Evolutionary conservation across 2,888 invertebrate species (phyloP).

Genomic region (Chouioia cunea): DNA sequence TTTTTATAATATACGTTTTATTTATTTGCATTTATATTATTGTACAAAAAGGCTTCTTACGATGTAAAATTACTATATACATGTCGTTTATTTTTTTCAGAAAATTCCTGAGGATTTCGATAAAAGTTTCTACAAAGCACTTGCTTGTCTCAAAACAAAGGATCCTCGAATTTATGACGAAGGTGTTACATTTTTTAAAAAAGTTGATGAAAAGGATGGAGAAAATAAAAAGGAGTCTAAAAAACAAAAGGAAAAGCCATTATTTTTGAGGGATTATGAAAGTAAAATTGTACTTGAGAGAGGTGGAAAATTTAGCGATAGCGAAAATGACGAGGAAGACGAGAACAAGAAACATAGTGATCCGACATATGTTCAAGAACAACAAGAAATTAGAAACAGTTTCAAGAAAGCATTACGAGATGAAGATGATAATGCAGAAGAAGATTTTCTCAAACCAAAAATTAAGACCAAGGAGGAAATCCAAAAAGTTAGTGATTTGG

Average conservation of each 20-base stretch:
- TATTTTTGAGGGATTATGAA: conserved; percentile 85
- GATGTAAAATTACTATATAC: no score
- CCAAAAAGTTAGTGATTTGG: conserved; percentile 50
- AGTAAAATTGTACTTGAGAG: conserved; percentile 80
- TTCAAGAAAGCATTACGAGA: conserved; percentile 72
- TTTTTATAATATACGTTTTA: conserved; percentile 12
- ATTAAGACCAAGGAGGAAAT: conserved; percentile 69
- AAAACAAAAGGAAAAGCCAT: conserved; percentile 71
- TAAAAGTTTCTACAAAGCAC: conserved; percentile 87
- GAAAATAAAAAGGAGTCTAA: conserved; percentile 69
- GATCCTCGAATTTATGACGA: conserved; percentile 92
- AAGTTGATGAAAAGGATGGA: conserved; percentile 45
- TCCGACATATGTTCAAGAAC: conserved; percentile 76
- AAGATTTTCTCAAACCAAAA: conserved; percentile 55
- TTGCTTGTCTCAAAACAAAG: conserved; percentile 87
- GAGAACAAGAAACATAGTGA: conserved; percentile 52
- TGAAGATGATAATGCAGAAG: conserved; percentile 71
- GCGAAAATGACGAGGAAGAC: conserved; percentile 59
- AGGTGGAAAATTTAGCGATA: conserved; percentile 71
- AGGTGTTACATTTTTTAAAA: conserved; percentile 78
- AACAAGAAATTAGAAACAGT: conserved; percentile 76
- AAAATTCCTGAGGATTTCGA: conserved; percentile 75
- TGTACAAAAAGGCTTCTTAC: conserved; percentile 6
- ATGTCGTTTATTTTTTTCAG: no score
- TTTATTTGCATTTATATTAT: conserved; percentile 6